Evolutionary conservation across 2,888 invertebrate species (phyloP), one percentile per base, ranked within the genome.

Genomic region (Cyclophora albipunctata): DNA sequence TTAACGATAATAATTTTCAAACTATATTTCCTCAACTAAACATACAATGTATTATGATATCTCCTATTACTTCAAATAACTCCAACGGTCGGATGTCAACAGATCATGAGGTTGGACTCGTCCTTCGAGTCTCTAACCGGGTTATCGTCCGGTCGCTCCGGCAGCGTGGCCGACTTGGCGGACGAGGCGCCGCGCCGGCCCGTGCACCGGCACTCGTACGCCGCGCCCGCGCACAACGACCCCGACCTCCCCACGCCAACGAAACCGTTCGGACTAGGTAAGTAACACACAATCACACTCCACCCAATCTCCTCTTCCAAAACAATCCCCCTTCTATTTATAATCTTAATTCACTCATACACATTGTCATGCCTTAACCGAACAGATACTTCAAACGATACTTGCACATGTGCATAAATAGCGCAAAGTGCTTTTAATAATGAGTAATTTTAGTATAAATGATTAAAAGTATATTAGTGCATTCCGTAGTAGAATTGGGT

Each of bases 191-290:
- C 80, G 35, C 78, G 85, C 4, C 83, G 85, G 53, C 50, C 70
- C 45, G 64, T 58, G 3, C 78, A 78, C 59, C 82, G 89, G 20
- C 91, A 91, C 62, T 91, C 91, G 49, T 91, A 91, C 76, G 91
- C 90, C 0, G 91, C 91, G 55, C 87, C 87, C 0, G 66, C 81
- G 43, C 84, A 77, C 63, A 69, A 65, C 60, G 92, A 92, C 60
- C 80, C 90, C 3, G 91, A 91, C 47, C 76, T 90, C 40, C 71
- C 90, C 34, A 85, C 91, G 34, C 92, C 93, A 34, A 90, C 93
- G 47, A 95, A 95, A 85, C 93, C 95, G 3, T 95, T 95, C 77
- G 95, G 95, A 84, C 91, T 96, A 67, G 95, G 96, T 96, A 91
- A 90, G 93, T 62, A 43, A 45, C 4, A 46, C 34, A 7, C 46